A percentile compares a stretch with the other conserved stretches of the same genome.
Conservation (phyloP, 2,888 invertebrate genomes). For the Agriopis aurantiaria region DNA sequence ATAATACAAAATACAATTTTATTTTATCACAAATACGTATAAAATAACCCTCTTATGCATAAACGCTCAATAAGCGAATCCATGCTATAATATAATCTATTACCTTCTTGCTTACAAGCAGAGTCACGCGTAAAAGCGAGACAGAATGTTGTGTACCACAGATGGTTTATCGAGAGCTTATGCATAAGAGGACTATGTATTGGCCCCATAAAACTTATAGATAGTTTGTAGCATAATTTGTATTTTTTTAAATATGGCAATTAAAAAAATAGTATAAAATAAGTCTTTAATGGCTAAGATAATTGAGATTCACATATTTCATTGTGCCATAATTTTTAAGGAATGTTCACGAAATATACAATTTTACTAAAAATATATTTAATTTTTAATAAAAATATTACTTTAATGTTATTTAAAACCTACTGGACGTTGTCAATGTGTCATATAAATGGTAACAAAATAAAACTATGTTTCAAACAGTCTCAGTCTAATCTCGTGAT, state of each 20-base stretch:
- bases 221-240: slow-evolving; percentile 7
- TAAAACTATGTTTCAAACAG: slow-evolving; percentile 35
- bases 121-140: too few species aligned
- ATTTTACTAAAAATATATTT: slow-evolving; percentile 22
- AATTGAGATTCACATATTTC: slow-evolving; percentile 27
- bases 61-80: too few species aligned
- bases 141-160: too few species aligned
- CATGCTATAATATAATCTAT: too few species aligned
- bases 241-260: slow-evolving; percentile 34
- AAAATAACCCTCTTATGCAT: background rate
- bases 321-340: slow-evolving; percentile 27
- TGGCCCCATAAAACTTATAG: slow-evolving; percentile 36
- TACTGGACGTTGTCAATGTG: slow-evolving; percentile 75
- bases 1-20: slow-evolving; percentile 31
- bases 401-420: background rate
- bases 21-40: slow-evolving; percentile 39
- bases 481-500: slow-evolving; percentile 43
- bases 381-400: slow-evolving; percentile 7
- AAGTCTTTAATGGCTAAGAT: slow-evolving; percentile 32
- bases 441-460: slow-evolving; percentile 50
- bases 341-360: slow-evolving; percentile 30
- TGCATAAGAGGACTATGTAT: slow-evolving; percentile 2
- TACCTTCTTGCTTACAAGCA: too few species aligned
- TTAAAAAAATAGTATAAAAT: slow-evolving; percentile 19
- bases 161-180: too few species aligned